phyloP scores from a whole-genome alignment of 2,113 vertebrate species.

The Chlorodrepanis virens region DNA sequence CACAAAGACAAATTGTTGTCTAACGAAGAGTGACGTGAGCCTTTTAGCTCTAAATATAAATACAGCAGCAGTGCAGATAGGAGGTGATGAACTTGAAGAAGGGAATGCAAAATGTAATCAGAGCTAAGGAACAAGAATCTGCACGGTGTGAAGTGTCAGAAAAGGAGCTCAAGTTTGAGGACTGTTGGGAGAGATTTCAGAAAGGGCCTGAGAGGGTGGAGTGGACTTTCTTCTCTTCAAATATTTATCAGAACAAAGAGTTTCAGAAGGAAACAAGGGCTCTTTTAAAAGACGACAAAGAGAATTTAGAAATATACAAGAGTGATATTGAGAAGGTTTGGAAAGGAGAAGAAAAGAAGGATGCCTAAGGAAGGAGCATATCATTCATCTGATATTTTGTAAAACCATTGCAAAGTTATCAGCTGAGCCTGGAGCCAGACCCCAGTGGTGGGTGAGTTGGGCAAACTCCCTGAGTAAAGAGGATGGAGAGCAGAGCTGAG shows the following conservation, averaged over 20 bases:
- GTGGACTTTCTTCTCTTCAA: slow-evolving; percentile 10
- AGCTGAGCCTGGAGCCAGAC: background rate
- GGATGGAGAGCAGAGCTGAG: background rate
- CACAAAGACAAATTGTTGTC: slow-evolving; percentile 31
- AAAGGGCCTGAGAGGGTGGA: background rate
- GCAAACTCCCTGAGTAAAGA: background rate
- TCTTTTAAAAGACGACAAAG: background rate
- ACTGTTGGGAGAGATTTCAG: background rate
- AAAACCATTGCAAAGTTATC: background rate
- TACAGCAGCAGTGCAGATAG: slow-evolving; percentile 4
- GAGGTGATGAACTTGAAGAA: slow-evolving; percentile 14
- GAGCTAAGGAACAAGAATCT: background rate
- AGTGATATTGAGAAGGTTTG: background rate
- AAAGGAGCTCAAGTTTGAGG: background rate
- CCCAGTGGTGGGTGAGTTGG: rapidly evolving
- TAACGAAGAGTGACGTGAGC: slow-evolving; percentile 29
- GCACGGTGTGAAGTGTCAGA: background rate
- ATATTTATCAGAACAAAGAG: background rate
- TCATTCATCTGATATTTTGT: background rate
- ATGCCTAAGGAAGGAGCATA: background rate
- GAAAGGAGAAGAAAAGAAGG: background rate
- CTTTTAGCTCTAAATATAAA: slow-evolving; percentile 37
- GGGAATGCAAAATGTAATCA: slow-evolving; percentile 13
- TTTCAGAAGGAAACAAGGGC: background rate
- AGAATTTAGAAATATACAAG: background rate